phyloP scores from a whole-genome alignment of 2,888 invertebrate genomes.

The Malacosoma neustria region DNA sequence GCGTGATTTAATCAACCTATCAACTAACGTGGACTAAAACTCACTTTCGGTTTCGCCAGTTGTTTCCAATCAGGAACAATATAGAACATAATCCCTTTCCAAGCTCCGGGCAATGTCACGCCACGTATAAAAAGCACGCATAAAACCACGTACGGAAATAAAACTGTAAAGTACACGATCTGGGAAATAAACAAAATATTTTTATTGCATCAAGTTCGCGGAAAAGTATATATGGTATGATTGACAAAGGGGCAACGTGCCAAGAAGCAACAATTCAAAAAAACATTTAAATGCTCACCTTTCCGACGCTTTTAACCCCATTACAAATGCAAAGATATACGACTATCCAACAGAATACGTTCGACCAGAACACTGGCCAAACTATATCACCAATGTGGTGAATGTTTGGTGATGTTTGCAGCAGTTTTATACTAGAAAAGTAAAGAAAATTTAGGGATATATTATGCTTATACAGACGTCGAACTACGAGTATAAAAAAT shows the following conservation, averaged over 20 bases:
- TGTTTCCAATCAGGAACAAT: constrained; percentile 86
- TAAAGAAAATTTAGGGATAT: background rate
- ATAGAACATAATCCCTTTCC: constrained; percentile 84
- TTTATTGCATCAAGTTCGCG: constrained; percentile 12
- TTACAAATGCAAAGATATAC: constrained; percentile 90
- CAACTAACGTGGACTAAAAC: too few relatives aligned
- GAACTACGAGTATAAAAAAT: background rate
- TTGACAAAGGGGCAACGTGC: constrained; percentile 33
- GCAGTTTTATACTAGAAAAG: constrained; percentile 80
- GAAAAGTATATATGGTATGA: constrained; percentile 21
- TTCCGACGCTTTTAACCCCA: constrained; percentile 91
- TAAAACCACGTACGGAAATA: constrained; percentile 86
- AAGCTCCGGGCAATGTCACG: constrained; percentile 86
- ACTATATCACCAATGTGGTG: constrained; percentile 84
- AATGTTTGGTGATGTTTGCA: constrained; percentile 84
- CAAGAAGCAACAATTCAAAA: constrained; percentile 21
- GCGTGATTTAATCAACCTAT: too few relatives aligned
- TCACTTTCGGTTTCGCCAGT: constrained; percentile 82
- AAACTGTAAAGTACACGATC: constrained; percentile 89
- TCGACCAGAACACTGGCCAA: constrained; percentile 85
- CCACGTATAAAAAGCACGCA: constrained; percentile 83
- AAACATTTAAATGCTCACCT: constrained; percentile 63
- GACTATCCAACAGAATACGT: constrained; percentile 85
- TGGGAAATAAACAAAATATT: constrained; percentile 24
- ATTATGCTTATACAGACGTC: too few relatives aligned